Base-by-base conservation (phyloP, 2,888 invertebrate species). In the Cephus rjabovi region DNA sequence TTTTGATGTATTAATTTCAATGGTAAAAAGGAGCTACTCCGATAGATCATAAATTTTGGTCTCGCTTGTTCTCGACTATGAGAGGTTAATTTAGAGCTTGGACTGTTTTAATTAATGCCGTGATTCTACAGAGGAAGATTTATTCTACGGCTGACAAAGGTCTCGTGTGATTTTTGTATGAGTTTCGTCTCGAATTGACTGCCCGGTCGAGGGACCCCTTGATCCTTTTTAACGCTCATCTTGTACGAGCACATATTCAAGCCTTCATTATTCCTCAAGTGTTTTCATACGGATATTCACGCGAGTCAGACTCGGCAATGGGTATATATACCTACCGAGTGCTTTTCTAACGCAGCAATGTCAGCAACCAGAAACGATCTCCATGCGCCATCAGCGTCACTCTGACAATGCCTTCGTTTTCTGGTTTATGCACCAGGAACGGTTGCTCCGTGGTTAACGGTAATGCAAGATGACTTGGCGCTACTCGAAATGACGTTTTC, bases 391-490 rank as follows among this genome's bases (percentile, higher is more conserved):
- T 6, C 71, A 6, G 56, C 23, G 2, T 15, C 56, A 9, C 9
- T 56, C 56, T 34, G 74, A 74, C 74, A 74, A 74, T 74, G 74
- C 74, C 34, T 35, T 74, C 74, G 23, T 74, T 74, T 74, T 74
- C 74, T 34, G 30, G 34, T 35, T 34, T 30, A 11, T 34, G 74
- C n/a, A 11, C 74, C 74, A 34, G 71, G 30, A 9, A 71, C 71
- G 31, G 12, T 9, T 34, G 71, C 33, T 11, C 74, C 1, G 23
- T 9, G 11, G 74, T 35, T 35, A 74, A 74, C n/a, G 74, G 34
- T 30, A 74, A 34, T 9, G 74, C 15, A 35, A 23, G 74, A 74
- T 71, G 71, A 71, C 71, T 71, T 11, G 71, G 30, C 71, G 12
- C 12, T 71, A 3, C 71, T 31, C 3, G 31, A 31, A 34, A 31